Evolutionary conservation across 2,888 invertebrate species (phyloP), one percentile per base, ranked within the genome.

Genomic region (Eristalinus aeneus): DNA sequence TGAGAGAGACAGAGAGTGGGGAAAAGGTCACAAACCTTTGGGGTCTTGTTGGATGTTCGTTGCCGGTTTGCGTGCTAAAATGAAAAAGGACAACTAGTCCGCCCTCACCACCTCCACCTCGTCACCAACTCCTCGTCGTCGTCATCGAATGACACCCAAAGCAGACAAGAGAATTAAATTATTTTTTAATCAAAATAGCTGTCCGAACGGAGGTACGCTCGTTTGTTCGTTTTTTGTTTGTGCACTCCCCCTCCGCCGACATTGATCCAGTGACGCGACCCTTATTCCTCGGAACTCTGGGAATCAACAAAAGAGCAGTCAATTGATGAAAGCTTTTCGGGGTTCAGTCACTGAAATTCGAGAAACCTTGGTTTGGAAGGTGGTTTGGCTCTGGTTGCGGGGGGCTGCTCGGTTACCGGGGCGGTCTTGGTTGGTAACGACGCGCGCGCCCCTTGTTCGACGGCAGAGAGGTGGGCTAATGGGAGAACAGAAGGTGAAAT

Each of bases 171-270:
- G 82, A 82, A 86, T 82, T 86, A 81, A 86, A 86, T 86, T 82
- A 86, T 86, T 86, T 86, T 86, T 86, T 86, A 86, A 86, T 86
- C 86, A 86, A 86, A 86, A 86, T 86, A 86, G 69, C 86, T 86
- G 77, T 82, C 82, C 77, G 77, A 82, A 71, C 81, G 65, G 77
- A 76, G 72, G 86, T 86, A 74, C 54, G 54, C 10, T 53, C 8
- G 36, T 67, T 65, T 53, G 36, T 5, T 2, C 34, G 54, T 73
- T 61, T 32, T 11, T 46, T 31, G 53, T 10, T 64, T 11, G 22
- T 16, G 23, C 5, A 16, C 56, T 11, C 3, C 12, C 16, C 67
- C 65, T 56, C 54, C 63, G 1, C n/a, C 39, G 6, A 60, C 16
- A 74, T 27, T 58, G 63, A 64, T 78, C 72, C 68, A 32, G 64